Conservation (phyloP, 2,113 vertebrate genomes). For the Syngnathus typhle region DNA sequence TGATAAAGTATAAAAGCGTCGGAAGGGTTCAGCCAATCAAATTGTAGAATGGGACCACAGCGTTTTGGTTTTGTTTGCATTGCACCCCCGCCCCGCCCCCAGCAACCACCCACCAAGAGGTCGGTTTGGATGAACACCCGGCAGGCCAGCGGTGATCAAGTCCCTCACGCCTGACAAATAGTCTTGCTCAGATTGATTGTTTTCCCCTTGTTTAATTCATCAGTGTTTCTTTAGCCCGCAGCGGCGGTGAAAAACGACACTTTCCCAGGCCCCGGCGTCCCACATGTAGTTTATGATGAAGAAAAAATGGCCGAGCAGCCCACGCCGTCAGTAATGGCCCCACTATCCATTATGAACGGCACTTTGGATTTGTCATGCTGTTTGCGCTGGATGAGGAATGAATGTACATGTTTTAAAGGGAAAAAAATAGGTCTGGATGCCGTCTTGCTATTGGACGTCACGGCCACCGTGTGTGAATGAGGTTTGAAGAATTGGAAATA, state of each 20-base stretch:
- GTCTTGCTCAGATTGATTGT: constrained; percentile 62
- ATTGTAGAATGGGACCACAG: no score
- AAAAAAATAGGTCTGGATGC: constrained; percentile 24
- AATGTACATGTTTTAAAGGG: constrained; percentile 34
- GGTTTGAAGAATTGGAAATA: neutral
- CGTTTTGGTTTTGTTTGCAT: constrained; percentile 2
- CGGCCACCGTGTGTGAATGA: neutral
- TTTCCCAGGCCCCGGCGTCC: constrained; percentile 24
- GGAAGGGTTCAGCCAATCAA: no score
- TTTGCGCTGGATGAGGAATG: constrained; percentile 31
- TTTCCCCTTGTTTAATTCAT: constrained; percentile 67
- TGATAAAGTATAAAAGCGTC: no score
- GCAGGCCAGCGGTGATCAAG: constrained; percentile 30
- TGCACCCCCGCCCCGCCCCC: neutral
- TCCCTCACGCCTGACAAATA: constrained; percentile 61
- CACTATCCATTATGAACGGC: constrained; percentile 32
- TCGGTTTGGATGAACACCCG: constrained; percentile 18
- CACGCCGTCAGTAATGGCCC: constrained; percentile 27
- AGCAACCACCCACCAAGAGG: neutral
- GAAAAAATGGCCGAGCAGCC: constrained; percentile 20
- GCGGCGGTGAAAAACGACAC: constrained; percentile 48
- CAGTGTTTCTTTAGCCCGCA: constrained; percentile 53
- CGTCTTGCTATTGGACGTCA: constrained; percentile 18
- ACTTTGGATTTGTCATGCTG: constrained; percentile 28
- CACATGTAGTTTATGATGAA: constrained; percentile 29